These are phyloP conservation scores for Manacus vitellinus DNA, from an alignment of 2,113 vertebrate genomes.

Conservation along the genomic window DNA sequence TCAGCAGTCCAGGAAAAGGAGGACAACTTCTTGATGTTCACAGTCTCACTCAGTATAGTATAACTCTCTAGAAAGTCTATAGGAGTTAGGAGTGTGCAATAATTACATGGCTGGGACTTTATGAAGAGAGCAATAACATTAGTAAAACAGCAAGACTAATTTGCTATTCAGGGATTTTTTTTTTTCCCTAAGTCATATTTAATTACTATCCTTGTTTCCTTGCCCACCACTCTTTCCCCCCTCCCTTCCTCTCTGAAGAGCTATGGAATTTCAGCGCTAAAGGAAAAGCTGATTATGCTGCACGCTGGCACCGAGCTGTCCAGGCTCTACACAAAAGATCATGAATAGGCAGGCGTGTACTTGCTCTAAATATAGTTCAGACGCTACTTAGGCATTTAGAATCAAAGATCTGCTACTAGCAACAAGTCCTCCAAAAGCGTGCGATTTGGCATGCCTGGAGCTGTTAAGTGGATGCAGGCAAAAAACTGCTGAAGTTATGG, in stretches of 20 bases:
- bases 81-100: constrained; percentile 23
- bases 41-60: background rate
- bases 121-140: background rate
- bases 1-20: background rate
- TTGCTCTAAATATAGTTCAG: constrained; percentile 73
- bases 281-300: constrained; percentile 49
- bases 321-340: constrained; percentile 59
- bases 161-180: constrained; percentile 15
- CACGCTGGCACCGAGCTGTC: constrained; percentile 32
- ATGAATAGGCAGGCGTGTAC: constrained; percentile 67
- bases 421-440: constrained; percentile 71
- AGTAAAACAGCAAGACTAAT: constrained; percentile 52
- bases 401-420: constrained; percentile 70
- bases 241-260: constrained; percentile 21
- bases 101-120: constrained; percentile 16
- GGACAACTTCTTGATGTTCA: background rate
- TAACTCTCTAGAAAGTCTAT: constrained; percentile 8
- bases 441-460: constrained; percentile 71
- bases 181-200: constrained; percentile 49
- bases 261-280: constrained; percentile 35
- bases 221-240: background rate
- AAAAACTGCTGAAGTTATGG: constrained; percentile 66
- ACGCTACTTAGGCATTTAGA: constrained; percentile 60
- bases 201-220: constrained; percentile 52
- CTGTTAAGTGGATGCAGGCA: constrained; percentile 73